A percentile compares a stretch with the other conserved stretches of the same genome.
Conservation (phyloP, 2,888 invertebrate species). For the Mesorhabditis spiculigera region DNA sequence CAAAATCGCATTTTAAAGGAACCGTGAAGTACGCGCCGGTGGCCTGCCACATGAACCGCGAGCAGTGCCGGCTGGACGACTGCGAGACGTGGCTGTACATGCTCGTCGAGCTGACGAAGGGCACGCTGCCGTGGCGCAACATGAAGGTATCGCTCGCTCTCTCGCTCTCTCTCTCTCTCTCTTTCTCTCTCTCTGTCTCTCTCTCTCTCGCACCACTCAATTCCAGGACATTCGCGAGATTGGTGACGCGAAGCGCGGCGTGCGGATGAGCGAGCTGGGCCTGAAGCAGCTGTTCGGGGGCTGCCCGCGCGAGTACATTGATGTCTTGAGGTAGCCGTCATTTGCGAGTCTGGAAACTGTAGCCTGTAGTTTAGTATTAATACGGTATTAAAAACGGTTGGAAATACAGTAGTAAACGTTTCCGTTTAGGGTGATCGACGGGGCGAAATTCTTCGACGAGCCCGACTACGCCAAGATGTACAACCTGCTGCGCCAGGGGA, state of each 20-base stretch:
- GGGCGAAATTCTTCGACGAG: slow-evolving; percentile 45
- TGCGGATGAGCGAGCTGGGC: slow-evolving; percentile 26
- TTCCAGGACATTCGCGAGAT: slow-evolving; percentile 39
- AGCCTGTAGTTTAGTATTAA: background rate
- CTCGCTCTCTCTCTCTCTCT: too few relatives aligned
- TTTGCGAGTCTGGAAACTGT: too few relatives aligned
- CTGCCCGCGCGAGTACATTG: slow-evolving; percentile 43
- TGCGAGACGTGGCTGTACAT: slow-evolving; percentile 48
- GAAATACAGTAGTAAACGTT: background rate
- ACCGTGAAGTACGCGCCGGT: slow-evolving; percentile 48
- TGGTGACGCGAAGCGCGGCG: slow-evolving; percentile 36
- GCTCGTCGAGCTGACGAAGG: slow-evolving; percentile 43
- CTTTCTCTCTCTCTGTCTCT: too few relatives aligned
- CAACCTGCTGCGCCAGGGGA: slow-evolving; percentile 30
- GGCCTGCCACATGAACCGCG: slow-evolving; percentile 40
- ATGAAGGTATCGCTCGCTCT: slow-evolving; percentile 24
- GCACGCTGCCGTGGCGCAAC: slow-evolving; percentile 48
- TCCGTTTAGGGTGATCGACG: slow-evolving; percentile 25
- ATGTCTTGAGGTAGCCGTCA: slow-evolving; percentile 19
- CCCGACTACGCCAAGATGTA: slow-evolving; percentile 45
- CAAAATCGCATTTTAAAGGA: slow-evolving; percentile 10
- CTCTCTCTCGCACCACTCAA: background rate
- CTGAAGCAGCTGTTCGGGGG: slow-evolving; percentile 46
- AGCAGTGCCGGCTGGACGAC: slow-evolving; percentile 44
- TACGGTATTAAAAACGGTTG: background rate